These are phyloP conservation scores for Gastracanthus pulcherrimus DNA, from an alignment of 2,888 invertebrate species.

Conservation along the genomic window DNA sequence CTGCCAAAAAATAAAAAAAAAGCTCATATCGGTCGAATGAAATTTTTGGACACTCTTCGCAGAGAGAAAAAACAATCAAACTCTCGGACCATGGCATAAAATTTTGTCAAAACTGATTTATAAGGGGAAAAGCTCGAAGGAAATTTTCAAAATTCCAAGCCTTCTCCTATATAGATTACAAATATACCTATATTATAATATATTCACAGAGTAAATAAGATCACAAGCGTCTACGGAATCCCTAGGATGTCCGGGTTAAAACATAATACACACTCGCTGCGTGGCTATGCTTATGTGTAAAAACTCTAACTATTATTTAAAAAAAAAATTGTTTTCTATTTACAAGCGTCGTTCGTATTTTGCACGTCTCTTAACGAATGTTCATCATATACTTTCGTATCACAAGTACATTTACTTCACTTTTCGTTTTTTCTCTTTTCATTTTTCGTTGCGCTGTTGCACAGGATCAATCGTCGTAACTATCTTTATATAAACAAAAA, in stretches of 20 bases:
- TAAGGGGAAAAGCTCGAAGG: constrained; percentile 70
- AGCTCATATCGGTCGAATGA: background rate
- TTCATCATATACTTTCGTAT: constrained; percentile 49
- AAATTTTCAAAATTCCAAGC: constrained; percentile 66
- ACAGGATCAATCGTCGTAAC: constrained; percentile 37
- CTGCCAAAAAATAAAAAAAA: constrained; percentile 1
- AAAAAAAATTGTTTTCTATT: constrained; percentile 48
- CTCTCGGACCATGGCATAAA: constrained; percentile 71
- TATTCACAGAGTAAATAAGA: constrained; percentile 72
- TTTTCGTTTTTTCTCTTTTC: background rate
- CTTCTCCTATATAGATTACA: constrained; percentile 64
- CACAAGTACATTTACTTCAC: constrained; percentile 43
- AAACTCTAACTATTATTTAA: constrained; percentile 54
- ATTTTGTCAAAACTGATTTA: constrained; percentile 68
- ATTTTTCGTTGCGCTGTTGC: background rate
- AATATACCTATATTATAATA: constrained; percentile 59
- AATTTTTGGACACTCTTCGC: background rate
- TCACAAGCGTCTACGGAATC: constrained; percentile 74
- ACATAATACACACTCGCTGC: constrained; percentile 69
- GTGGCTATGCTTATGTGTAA: constrained; percentile 62
- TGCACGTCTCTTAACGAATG: constrained; percentile 40
- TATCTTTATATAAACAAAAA: background rate
- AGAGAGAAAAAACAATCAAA: constrained; percentile 20
- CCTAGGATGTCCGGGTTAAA: constrained; percentile 69
- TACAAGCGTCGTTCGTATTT: constrained; percentile 55